A percentile compares a stretch with the other conserved stretches of the same genome.
These are phyloP conservation scores for Sphenopsis melanotis DNA, from an alignment of 2,797 vertebrate species.

Conservation along the genomic window DNA sequence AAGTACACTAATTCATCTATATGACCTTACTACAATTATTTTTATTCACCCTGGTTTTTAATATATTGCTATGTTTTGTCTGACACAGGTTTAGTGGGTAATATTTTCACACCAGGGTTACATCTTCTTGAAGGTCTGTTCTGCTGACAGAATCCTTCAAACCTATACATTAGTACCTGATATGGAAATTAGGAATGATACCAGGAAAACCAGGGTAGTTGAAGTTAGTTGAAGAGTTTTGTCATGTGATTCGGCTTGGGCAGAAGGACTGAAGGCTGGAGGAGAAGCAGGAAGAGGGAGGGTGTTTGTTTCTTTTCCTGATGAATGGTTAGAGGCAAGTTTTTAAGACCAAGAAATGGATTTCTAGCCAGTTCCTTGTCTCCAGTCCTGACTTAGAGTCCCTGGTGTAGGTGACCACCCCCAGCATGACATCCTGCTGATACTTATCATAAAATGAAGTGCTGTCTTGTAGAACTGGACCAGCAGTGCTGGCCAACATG, in stretches of 20 bases:
- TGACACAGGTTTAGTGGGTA: neutral
- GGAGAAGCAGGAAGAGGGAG: neutral
- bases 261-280: neutral
- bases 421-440: neutral
- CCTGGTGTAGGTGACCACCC: neutral
- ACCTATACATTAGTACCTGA: neutral
- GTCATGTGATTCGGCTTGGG: neutral
- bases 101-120: neutral
- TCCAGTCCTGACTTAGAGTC: neutral
- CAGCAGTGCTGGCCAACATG: neutral
- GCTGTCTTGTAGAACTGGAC: neutral
- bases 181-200: neutral
- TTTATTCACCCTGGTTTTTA: neutral
- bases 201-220: neutral
- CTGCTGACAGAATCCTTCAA: neutral
- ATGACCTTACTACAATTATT: neutral
- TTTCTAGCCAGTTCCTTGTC: neutral
- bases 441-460: neutral
- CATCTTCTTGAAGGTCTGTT: neutral
- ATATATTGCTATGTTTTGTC: neutral
- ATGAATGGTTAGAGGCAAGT: neutral
- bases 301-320: neutral
- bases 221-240: neutral
- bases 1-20: neutral
- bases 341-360: neutral